Conservation (phyloP, 2,113 vertebrate species). For the Tragelaphus buxtoni region DNA sequence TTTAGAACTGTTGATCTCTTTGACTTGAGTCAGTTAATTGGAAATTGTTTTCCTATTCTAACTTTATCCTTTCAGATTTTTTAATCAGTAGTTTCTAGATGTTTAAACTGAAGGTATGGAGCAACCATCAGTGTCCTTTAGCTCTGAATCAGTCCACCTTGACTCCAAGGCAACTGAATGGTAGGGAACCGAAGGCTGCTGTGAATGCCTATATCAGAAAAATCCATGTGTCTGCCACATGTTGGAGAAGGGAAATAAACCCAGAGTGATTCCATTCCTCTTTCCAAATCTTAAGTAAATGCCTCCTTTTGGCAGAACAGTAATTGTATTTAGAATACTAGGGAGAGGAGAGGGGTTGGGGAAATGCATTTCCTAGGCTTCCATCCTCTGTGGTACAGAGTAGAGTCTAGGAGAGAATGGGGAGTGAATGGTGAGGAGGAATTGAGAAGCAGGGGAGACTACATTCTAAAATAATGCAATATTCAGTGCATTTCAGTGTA, state of each 20-base stretch:
- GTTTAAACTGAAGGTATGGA: not conserved
- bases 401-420: not conserved
- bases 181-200: not conserved
- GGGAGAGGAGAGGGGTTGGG: not conserved
- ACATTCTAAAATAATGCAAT: not conserved
- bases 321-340: not conserved
- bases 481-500: not conserved
- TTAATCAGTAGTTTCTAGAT: not conserved
- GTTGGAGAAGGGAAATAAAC: not conserved
- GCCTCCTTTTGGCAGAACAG: not conserved
- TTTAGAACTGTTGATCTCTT: not conserved
- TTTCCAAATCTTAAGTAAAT: not conserved
- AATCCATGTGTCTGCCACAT: not conserved
- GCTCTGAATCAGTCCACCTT: not conserved
- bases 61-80: not conserved
- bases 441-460: not conserved
- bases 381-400: not conserved
- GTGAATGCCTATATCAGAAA: not conserved
- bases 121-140: not conserved
- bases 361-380: not conserved
- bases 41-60: not conserved
- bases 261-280: not conserved
- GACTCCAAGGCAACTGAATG: not conserved
- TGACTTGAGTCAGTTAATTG: not conserved
- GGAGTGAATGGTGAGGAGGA: not conserved